Evolutionary conservation across 2,888 invertebrate genomes (phyloP).

Genomic region (Philopedon plagiatum): DNA sequence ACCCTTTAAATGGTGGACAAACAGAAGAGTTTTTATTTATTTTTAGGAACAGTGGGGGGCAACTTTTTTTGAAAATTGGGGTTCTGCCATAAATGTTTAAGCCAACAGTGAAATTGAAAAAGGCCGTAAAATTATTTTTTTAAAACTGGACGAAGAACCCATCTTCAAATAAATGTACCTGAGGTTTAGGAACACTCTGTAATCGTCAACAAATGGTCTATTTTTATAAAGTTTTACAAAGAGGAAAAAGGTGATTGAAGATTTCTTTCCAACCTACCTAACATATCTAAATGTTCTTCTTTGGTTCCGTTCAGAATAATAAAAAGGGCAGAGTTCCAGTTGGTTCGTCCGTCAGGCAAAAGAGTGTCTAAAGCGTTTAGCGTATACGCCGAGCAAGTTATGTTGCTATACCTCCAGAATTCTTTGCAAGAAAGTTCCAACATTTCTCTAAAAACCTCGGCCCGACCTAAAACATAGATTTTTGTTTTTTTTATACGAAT

Average conservation of each 20-base stretch:
- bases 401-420: conserved; percentile 99
- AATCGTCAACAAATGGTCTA: no score
- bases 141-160: no score
- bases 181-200: background rate
- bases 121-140: no score
- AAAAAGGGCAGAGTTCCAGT: conserved; percentile 98
- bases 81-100: no score
- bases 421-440: conserved; percentile 94
- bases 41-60: no score
- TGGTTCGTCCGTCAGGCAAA: conserved; percentile 93
- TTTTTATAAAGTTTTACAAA: no score
- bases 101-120: no score
- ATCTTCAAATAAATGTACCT: background rate
- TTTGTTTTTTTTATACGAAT: background rate
- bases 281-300: conserved; percentile 98
- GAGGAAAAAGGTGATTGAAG: no score
- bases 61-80: no score
- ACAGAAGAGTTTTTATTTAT: no score
- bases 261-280: conserved; percentile 81
- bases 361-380: conserved; percentile 96
- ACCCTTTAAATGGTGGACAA: no score
- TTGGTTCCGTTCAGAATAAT: conserved; percentile 98
- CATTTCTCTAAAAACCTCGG: conserved; percentile 98
- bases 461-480: conserved; percentile 74
- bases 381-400: conserved; percentile 98